Evolutionary conservation across 2,888 invertebrate genomes (phyloP).

Genomic region (Sceliomorpha sp.): DNA sequence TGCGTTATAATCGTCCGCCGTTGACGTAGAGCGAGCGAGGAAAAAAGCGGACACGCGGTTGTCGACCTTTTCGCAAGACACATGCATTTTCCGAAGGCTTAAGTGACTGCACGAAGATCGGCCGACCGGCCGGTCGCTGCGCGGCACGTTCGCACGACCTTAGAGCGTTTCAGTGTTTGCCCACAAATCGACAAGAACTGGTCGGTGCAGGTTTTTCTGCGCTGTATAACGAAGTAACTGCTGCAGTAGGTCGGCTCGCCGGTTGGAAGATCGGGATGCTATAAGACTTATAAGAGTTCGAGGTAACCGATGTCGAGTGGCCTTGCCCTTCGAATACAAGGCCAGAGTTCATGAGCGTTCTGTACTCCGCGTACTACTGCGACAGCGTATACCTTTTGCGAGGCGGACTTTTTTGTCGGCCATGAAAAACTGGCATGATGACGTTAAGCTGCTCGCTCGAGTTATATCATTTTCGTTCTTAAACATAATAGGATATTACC

Average conservation of each 20-base stretch:
- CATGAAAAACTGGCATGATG: too few species aligned
- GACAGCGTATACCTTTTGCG: not conserved
- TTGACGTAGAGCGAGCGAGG: not conserved
- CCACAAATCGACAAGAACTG: slow-evolving; percentile 73
- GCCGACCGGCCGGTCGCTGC: slow-evolving; percentile 24
- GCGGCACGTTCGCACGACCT: slow-evolving; percentile 69
- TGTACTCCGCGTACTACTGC: slow-evolving; percentile 15
- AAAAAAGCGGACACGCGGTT: slow-evolving; percentile 1
- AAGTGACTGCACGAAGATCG: slow-evolving; percentile 11
- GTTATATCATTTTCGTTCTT: too few species aligned
- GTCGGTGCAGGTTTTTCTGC: slow-evolving; percentile 69
- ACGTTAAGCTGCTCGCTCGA: too few species aligned
- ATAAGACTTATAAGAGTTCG: slow-evolving; percentile 28
- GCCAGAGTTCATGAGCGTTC: slow-evolving; percentile 69
- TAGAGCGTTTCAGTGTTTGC: slow-evolving; percentile 68
- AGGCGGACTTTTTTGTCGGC: too few species aligned
- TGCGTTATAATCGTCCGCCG: not conserved
- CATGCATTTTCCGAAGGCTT: slow-evolving; percentile 6
- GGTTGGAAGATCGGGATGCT: slow-evolving; percentile 2
- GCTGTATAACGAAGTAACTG: slow-evolving; percentile 62
- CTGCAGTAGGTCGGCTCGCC: slow-evolving; percentile 62
- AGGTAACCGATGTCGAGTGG: slow-evolving; percentile 51
- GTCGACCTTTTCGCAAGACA: slow-evolving; percentile 6
- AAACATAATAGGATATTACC: too few species aligned
- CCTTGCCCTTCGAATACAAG: slow-evolving; percentile 71